Base-by-base conservation (phyloP, 2,113 vertebrate species). In the Ceuthmochares aereus region DNA sequence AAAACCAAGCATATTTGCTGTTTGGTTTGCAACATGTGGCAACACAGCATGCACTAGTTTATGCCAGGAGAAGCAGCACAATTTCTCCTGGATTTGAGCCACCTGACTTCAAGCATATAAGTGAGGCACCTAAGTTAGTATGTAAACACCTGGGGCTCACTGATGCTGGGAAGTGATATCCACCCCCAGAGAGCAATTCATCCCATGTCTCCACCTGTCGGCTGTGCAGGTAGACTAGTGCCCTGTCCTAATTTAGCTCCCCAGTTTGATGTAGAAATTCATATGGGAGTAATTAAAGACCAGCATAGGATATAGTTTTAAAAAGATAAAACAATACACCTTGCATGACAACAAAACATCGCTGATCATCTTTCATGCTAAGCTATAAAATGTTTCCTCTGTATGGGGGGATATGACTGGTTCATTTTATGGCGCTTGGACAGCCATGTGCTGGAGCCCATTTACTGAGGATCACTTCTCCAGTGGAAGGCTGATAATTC, bases 291-390 rank as follows among this genome's bases (percentile, higher is more conserved):
- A 94, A 90, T 76, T 95, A 79, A 45, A 78, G 55, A 36, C 51
- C 45, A 67, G 68, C 51, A 59, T 34, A 37, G 60, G 51, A 60
- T 42, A 55, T 8, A 43, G 52, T 37, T 90, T 92, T 76, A 62
- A 77, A 94, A 96, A 80, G 45, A 70, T 77, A 49, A 82, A 94
- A 87, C 40, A 58, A 45, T 85, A 54, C 75, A 86, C 95, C 88
- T 96, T 83, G 32, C 13, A 7, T 40, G 20, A 83, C 76, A 88
- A 63, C 25, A 91, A 52, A 1, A 22, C 22, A 4, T 83, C 82
- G 73, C 77, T 62, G 63, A 75, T 70, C 43, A 40, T 87, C 75
- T 72, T 94, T 66, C 69, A 64, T 58, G 81, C 73, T 89, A 75
- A 86, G 69, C 81, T 77, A 59, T 45, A 32, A 83, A 87, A 93